Conservation (phyloP, 2,113 vertebrate genomes). For the Struthio camelus region DNA sequence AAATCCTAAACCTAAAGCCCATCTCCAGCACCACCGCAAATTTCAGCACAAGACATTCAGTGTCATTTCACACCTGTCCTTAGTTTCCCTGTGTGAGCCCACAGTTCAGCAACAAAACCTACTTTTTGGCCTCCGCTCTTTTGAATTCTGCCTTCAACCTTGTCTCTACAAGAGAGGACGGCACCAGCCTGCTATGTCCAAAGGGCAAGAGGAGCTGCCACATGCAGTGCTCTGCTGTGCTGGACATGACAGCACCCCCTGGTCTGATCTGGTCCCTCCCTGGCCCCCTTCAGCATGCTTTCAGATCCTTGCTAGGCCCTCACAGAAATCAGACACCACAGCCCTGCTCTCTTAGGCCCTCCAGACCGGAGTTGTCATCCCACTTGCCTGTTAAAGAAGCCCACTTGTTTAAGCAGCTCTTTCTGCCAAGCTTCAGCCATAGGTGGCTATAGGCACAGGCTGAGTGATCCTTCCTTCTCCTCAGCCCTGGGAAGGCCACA, state of each 20-base stretch:
- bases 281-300: no score
- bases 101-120: no score
- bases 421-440: not conserved
- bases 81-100: no score
- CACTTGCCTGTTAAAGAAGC: not conserved
- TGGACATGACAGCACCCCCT: fast-evolving
- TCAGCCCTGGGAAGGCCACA: no score
- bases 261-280: not conserved
- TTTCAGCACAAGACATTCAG: no score
- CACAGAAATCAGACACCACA: not conserved
- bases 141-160: not conserved
- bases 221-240: fast-evolving
- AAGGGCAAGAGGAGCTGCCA: not conserved
- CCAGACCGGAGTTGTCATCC: not conserved
- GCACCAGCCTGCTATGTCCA: not conserved
- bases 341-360: not conserved
- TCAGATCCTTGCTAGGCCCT: not conserved
- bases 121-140: not conserved
- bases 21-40: no score
- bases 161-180: not conserved
- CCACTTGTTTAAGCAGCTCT: fast-evolving
- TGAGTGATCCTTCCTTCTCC: no score
- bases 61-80: no score
- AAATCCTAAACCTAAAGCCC: no score
- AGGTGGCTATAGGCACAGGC: no score